Conservation (phyloP, 1,140 invertebrate genomes). For the Euwallacea similis region DNA sequence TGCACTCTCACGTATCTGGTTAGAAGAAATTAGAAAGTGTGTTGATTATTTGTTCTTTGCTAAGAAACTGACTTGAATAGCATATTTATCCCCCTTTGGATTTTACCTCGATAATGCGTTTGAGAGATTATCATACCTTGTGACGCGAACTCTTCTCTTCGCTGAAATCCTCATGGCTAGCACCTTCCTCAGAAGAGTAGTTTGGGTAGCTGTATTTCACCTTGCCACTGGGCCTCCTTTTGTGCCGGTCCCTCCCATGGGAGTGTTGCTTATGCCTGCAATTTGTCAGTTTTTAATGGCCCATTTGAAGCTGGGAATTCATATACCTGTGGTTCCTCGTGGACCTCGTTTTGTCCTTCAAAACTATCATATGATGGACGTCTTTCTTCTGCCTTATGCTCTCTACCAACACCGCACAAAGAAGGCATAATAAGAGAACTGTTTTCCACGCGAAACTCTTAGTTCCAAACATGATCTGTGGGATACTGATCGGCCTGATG, state of each 20-base stretch:
- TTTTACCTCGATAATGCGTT: too few relatives aligned
- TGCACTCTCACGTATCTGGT: too few relatives aligned
- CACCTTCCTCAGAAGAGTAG: neutral
- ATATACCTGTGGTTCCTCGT: neutral
- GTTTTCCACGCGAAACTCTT: neutral
- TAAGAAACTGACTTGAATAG: too few relatives aligned
- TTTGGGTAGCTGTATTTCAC: neutral
- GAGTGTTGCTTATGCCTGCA: neutral
- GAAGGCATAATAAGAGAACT: neutral
- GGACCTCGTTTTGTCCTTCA: neutral
- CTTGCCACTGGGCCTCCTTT: neutral
- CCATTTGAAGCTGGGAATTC: neutral
- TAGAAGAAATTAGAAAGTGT: too few relatives aligned
- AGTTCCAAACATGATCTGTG: neutral
- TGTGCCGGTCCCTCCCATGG: neutral
- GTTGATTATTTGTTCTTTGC: too few relatives aligned
- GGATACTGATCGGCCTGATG: neutral
- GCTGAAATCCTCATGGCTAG: neutral
- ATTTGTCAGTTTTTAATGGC: neutral
- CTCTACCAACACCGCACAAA: slow-evolving; percentile 9
- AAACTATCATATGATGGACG: slow-evolving; percentile 16
- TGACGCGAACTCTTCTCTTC: neutral
- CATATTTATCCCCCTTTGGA: too few relatives aligned
- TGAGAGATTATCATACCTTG: too few relatives aligned
- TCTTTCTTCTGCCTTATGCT: slow-evolving; percentile 4